phyloP scores from a whole-genome alignment of 2,888 invertebrate species.

The Ametastegia equiseti region DNA sequence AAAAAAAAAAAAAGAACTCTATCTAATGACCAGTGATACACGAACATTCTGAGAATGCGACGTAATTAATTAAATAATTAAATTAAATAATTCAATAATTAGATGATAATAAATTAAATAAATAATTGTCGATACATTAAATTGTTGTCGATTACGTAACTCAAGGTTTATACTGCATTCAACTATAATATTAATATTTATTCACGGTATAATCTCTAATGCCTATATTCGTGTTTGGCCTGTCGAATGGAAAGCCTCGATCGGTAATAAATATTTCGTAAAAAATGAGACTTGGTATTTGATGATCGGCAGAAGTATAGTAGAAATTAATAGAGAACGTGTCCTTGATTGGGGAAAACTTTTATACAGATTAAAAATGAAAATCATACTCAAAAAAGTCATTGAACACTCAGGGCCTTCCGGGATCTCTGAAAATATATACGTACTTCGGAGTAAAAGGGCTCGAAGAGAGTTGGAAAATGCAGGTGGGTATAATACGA shows the following conservation, averaged over 20 bases:
- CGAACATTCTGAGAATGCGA: conserved; percentile 42
- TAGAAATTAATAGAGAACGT: not conserved
- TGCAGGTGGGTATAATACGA: not conserved
- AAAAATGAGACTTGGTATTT: not conserved
- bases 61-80: not conserved
- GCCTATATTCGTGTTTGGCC: too few relatives aligned
- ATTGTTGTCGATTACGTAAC: not conserved
- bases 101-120: not conserved
- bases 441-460: not conserved
- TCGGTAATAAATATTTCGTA: not conserved
- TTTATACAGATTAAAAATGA: not conserved
- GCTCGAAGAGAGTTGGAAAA: conserved; percentile 1
- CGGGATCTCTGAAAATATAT: conserved; percentile 15
- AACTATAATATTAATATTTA: not conserved
- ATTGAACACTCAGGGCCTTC: not conserved
- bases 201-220: not conserved
- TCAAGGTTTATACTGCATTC: not conserved
- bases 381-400: not conserved
- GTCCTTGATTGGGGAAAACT: not conserved
- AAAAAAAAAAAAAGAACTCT: not conserved
- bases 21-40: conserved; percentile 36
- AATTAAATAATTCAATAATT: not conserved
- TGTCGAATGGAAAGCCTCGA: too few relatives aligned
- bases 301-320: not conserved
- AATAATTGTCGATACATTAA: not conserved